Evolutionary conservation across 2,797 vertebrate genomes (phyloP).

Genomic region (Odontamblyopus lacepedii): DNA sequence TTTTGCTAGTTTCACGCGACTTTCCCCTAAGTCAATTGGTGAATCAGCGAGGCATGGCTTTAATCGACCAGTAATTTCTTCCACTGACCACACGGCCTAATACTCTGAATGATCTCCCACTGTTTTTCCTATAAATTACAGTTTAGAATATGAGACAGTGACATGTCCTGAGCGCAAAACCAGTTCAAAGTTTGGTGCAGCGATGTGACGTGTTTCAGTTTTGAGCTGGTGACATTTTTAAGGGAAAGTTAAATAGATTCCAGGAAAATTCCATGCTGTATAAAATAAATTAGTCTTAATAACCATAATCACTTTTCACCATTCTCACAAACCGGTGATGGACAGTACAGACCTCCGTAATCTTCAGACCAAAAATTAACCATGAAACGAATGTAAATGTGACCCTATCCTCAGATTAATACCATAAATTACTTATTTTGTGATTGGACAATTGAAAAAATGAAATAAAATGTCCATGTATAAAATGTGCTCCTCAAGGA

Average conservation of each 20-base stretch:
- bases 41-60: too few relatives aligned
- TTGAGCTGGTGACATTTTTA: constrained; percentile 11
- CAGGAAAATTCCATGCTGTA: not conserved
- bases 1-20: too few relatives aligned
- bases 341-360: not conserved
- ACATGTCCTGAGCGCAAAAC: constrained; percentile 21
- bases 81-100: too few relatives aligned
- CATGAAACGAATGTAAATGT: not conserved
- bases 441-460: not conserved
- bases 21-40: too few relatives aligned
- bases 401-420: not conserved
- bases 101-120: not conserved
- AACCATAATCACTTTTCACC: not conserved
- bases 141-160: constrained; percentile 22
- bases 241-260: not conserved
- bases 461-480: not conserved
- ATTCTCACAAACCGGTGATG: not conserved
- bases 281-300: not conserved
- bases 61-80: too few relatives aligned
- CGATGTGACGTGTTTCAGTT: constrained; percentile 28
- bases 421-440: not conserved
- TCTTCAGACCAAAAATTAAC: not conserved
- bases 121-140: constrained; percentile 20
- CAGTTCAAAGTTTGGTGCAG: constrained; percentile 31
- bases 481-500: too few relatives aligned